Evolutionary conservation across 2,888 invertebrate species (phyloP).

Genomic region (Agrochola litura): DNA sequence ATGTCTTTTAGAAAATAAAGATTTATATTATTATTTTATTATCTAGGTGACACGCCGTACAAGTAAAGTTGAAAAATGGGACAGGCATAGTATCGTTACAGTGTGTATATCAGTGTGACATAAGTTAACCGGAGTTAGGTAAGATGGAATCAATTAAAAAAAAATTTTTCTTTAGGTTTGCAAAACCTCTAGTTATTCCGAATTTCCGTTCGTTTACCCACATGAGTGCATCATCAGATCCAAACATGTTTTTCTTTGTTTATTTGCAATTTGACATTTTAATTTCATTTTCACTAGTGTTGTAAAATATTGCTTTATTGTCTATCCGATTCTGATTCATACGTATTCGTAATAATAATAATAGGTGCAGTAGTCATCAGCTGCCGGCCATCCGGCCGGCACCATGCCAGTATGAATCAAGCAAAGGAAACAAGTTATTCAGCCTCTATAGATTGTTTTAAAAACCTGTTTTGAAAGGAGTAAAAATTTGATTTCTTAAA

Average conservation of each 20-base stretch:
- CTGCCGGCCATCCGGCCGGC: conserved; percentile 57
- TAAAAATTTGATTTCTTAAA: conserved; percentile 15
- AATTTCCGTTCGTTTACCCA: neutral
- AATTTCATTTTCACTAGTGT: neutral
- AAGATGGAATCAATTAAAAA: too few species aligned
- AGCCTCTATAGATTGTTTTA: conserved; percentile 42
- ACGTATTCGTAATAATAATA: conserved; percentile 25
- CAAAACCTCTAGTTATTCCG: too few species aligned
- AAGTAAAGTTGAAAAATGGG: neutral
- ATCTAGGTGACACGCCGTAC: neutral
- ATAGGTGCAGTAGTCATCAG: conserved; percentile 43
- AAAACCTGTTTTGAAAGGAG: conserved; percentile 53
- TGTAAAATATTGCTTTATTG: conserved; percentile 12
- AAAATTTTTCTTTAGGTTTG: neutral
- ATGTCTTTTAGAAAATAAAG: too few species aligned
- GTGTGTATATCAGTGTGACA: too few species aligned
- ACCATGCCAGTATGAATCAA: conserved; percentile 47
- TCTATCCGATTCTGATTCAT: conserved; percentile 37
- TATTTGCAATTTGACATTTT: neutral
- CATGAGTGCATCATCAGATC: neutral
- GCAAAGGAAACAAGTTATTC: conserved; percentile 65
- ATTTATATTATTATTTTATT: too few species aligned
- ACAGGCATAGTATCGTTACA: neutral
- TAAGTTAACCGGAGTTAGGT: neutral
- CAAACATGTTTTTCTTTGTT: neutral